phyloP scores from a whole-genome alignment of 2,113 vertebrate species.

The Theristicus caerulescens region DNA sequence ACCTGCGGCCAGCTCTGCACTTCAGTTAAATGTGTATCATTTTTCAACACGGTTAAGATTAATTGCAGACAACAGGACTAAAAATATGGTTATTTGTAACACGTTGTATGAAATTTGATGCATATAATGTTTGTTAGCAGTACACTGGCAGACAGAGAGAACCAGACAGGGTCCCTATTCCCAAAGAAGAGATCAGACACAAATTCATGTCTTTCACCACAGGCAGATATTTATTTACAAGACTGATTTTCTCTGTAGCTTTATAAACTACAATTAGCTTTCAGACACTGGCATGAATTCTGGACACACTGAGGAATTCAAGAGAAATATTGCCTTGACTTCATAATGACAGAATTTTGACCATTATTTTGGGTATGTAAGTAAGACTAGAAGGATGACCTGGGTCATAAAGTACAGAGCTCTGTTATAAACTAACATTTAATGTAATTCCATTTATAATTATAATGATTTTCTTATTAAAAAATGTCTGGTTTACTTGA shows the following conservation, averaged over 20 bases:
- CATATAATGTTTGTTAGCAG: background rate
- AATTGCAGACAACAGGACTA: constrained; percentile 4
- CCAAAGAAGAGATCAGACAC: background rate
- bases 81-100: background rate
- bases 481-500: background rate
- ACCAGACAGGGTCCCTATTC: background rate
- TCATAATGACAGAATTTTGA: background rate
- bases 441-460: background rate
- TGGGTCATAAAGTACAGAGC: background rate
- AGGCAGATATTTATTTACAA: background rate
- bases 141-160: background rate
- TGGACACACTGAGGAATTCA: background rate
- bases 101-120: background rate
- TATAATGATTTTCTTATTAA: background rate
- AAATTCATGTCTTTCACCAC: background rate
- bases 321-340: constrained; percentile 3
- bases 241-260: background rate
- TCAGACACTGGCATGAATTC: constrained; percentile 3
- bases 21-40: background rate
- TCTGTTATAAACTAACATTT: background rate
- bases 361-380: background rate
- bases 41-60: constrained; percentile 36
- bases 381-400: constrained; percentile 14
- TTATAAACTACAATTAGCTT: background rate
- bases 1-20: background rate